Conservation (phyloP, 2,888 invertebrate species). For the Melitaea athalia region DNA sequence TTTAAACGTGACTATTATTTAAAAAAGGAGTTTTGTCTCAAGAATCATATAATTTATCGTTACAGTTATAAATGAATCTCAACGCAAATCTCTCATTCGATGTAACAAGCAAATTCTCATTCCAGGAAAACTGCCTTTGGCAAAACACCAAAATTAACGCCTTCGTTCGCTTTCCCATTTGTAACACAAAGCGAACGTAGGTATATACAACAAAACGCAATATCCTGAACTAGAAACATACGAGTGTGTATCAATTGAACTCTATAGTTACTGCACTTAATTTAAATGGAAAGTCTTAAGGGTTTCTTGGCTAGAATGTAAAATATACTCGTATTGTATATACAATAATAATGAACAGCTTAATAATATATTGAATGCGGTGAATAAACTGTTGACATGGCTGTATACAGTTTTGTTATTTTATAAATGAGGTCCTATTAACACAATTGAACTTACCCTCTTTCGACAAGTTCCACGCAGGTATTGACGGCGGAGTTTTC, state of each 20-base stretch:
- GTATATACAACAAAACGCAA: conserved; percentile 14
- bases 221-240: conserved; percentile 20
- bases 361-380: too few species aligned
- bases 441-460: conserved; percentile 32
- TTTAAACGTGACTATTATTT: too few species aligned
- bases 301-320: too few species aligned
- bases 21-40: too few species aligned
- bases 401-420: too few species aligned
- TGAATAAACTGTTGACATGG: too few species aligned
- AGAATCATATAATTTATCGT: background rate
- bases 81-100: conserved; percentile 7
- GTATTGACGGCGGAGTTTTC: conserved; percentile 50
- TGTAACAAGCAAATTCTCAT: conserved; percentile 2
- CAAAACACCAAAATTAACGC: conserved; percentile 18
- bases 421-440: too few species aligned
- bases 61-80: conserved; percentile 3
- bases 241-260: background rate
- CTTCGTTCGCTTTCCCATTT: conserved; percentile 20
- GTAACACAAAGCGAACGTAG: conserved; percentile 22
- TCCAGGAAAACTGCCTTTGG: conserved; percentile 20
- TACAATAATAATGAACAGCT: background rate
- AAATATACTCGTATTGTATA: background rate
- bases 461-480: conserved; percentile 36
- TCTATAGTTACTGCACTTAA: background rate
- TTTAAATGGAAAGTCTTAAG: background rate